Evolutionary conservation across 2,113 vertebrate species (phyloP).

Genomic region (Daboia siamensis): DNA sequence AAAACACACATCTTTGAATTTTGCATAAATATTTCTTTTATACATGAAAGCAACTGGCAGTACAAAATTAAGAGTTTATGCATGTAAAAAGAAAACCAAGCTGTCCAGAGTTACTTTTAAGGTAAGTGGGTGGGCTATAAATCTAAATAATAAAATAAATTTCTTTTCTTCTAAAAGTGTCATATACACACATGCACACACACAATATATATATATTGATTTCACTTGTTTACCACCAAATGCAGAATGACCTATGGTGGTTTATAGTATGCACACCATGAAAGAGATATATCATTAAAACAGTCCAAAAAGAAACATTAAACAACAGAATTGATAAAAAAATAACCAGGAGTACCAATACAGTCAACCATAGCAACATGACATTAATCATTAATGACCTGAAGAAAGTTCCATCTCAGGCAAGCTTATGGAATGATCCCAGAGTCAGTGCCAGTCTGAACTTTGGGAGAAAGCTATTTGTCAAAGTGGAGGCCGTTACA

Average conservation of each 20-base stretch:
- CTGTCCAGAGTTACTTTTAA: background rate
- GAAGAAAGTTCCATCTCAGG: background rate
- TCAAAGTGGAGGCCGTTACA: background rate
- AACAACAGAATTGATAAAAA: too few relatives aligned
- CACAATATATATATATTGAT: background rate
- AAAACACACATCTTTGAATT: background rate
- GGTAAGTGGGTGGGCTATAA: background rate
- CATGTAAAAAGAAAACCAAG: background rate
- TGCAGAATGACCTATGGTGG: too few relatives aligned
- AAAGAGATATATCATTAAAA: too few relatives aligned
- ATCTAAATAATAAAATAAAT: background rate
- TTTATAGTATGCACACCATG: too few relatives aligned
- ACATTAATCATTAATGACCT: background rate
- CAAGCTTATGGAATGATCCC: background rate
- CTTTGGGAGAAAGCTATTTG: background rate
- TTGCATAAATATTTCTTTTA: background rate
- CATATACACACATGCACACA: background rate
- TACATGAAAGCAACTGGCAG: background rate
- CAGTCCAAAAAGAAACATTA: too few relatives aligned
- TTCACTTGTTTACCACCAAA: too few relatives aligned
- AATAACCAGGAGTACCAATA: too few relatives aligned
- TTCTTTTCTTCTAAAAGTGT: background rate
- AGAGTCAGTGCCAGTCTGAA: background rate
- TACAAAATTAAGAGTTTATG: background rate
- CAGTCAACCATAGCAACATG: background rate